A percentile compares a stretch with the other conserved stretches of the same genome.
These are phyloP conservation scores for Gallinago solitaria DNA, from an alignment of 2,797 vertebrate species.

Conservation along the genomic window DNA sequence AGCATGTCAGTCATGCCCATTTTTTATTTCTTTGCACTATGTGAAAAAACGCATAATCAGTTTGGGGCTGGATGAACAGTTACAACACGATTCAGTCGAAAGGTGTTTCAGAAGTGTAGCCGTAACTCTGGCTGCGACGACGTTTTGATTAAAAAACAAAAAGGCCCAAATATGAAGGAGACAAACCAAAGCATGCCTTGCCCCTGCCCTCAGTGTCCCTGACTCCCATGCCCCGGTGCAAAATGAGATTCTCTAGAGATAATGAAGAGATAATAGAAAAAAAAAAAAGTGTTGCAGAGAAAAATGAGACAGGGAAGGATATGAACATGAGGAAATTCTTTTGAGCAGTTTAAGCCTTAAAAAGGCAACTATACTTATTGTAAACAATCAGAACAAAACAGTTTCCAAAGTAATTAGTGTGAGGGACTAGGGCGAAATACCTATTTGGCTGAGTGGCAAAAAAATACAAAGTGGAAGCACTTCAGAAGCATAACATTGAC, in stretches of 20 bases:
- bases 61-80: conserved; percentile 22
- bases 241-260: conserved; percentile 23
- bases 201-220: background rate
- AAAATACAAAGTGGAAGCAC: conserved; percentile 48
- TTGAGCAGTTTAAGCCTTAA: background rate
- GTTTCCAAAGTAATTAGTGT: conserved; percentile 54
- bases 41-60: conserved; percentile 20
- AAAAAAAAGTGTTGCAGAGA: background rate
- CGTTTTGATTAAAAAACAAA: conserved; percentile 42
- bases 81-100: conserved; percentile 5
- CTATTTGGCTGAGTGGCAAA: conserved; percentile 44
- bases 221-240: background rate
- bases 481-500: conserved; percentile 30
- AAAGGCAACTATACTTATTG: background rate
- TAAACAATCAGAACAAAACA: conserved; percentile 39
- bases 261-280: background rate
- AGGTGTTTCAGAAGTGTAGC: conserved; percentile 6
- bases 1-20: background rate
- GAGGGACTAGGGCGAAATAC: conserved; percentile 43
- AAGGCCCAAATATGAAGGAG: conserved; percentile 16
- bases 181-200: conserved; percentile 29
- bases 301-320: background rate
- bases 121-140: background rate
- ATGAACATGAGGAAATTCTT: background rate
- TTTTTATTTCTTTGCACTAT: conserved; percentile 25